phyloP scores from a whole-genome alignment of 2,797 vertebrate genomes.

The Peromyscus eremicus region DNA sequence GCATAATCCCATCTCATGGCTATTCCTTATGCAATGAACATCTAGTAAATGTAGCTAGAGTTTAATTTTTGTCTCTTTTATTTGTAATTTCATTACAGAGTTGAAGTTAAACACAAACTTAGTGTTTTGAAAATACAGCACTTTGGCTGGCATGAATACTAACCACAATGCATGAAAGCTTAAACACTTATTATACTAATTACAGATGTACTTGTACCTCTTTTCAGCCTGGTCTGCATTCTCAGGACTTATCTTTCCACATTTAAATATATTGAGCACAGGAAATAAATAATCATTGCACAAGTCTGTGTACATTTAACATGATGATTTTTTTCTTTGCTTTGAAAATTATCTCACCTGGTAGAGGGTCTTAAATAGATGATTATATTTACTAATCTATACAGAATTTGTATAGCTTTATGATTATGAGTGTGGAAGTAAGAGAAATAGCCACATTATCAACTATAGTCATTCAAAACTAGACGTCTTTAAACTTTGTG shows the following conservation, averaged over 20 bases:
- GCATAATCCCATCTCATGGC: slow-evolving; percentile 42
- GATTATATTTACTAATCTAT: slow-evolving; percentile 87
- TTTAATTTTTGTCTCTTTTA: slow-evolving; percentile 22
- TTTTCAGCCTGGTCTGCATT: slow-evolving; percentile 75
- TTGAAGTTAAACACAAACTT: slow-evolving; percentile 70
- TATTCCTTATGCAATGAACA: not conserved
- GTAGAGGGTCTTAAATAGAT: slow-evolving; percentile 81
- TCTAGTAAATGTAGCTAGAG: not conserved
- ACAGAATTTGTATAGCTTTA: slow-evolving; percentile 85
- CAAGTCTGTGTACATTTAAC: slow-evolving; percentile 74
- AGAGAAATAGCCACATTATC: slow-evolving; percentile 84
- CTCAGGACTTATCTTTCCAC: slow-evolving; percentile 83
- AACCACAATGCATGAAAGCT: slow-evolving; percentile 79
- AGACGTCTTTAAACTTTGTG: slow-evolving; percentile 87
- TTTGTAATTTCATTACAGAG: slow-evolving; percentile 43
- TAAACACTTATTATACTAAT: slow-evolving; percentile 80
- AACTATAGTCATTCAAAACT: slow-evolving; percentile 86
- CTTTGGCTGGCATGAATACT: slow-evolving; percentile 79
- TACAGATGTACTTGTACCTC: slow-evolving; percentile 79
- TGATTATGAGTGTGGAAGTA: slow-evolving; percentile 85
- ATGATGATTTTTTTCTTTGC: slow-evolving; percentile 69
- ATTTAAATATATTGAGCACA: slow-evolving; percentile 81
- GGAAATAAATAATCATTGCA: slow-evolving; percentile 78
- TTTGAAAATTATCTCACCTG: slow-evolving; percentile 81
- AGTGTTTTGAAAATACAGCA: slow-evolving; percentile 73